These are phyloP conservation scores for Anas georgica DNA, from an alignment of 2,797 vertebrate genomes.

Conservation along the genomic window DNA sequence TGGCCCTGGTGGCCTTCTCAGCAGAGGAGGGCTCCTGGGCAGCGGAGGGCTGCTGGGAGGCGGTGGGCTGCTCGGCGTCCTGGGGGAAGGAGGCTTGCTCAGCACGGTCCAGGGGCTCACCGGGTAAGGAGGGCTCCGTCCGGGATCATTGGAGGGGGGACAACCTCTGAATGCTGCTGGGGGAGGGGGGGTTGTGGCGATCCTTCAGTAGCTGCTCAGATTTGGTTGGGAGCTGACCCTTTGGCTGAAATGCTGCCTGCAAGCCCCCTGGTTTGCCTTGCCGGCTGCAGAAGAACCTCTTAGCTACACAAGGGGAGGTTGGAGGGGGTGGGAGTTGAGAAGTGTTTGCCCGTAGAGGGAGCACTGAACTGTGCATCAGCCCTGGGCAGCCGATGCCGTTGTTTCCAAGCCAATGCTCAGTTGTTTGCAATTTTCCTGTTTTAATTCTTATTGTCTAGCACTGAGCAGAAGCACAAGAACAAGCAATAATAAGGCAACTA, in stretches of 20 bases:
- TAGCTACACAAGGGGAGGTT: rapidly evolving
- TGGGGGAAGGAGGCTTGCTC: constrained; percentile 65
- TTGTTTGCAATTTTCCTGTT: rapidly evolving
- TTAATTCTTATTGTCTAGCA: not conserved
- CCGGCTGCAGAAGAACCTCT: not conserved
- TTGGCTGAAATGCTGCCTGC: not conserved
- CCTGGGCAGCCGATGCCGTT: rapidly evolving
- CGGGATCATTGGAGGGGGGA: rapidly evolving
- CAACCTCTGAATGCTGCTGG: too few species aligned
- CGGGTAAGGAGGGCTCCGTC: constrained; percentile 9
- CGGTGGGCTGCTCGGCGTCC: constrained; percentile 21
- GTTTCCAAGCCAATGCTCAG: rapidly evolving
- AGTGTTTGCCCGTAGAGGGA: not conserved
- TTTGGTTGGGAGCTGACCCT: not conserved
- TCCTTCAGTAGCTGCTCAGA: not conserved
- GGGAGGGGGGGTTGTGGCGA: rapidly evolving
- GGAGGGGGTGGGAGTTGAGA: rapidly evolving
- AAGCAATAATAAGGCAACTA: rapidly evolving
- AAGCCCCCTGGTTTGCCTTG: rapidly evolving
- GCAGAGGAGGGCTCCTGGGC: constrained; percentile 64
- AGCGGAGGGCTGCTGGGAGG: constrained; percentile 57
- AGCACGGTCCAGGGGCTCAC: constrained; percentile 74
- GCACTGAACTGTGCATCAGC: rapidly evolving
- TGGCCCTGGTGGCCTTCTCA: constrained; percentile 52
- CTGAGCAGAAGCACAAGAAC: not conserved